Evolutionary conservation across 2,888 invertebrate genomes (phyloP), one percentile per base, ranked within the genome.

Genomic region (Lepidonotus clava): DNA sequence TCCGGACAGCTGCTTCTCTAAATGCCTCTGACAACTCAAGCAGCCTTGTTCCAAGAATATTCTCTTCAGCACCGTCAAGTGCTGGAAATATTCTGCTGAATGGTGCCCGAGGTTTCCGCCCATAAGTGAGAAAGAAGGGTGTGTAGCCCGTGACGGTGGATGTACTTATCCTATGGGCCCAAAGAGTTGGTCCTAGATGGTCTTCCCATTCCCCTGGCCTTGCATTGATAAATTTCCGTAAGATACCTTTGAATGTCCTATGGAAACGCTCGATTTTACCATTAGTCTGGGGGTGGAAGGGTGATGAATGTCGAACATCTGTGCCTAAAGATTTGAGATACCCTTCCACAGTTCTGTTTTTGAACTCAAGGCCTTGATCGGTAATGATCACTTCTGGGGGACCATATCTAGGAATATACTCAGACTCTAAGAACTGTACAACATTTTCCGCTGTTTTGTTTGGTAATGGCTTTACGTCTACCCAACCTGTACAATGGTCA

Each of bases 401-500:
- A 4, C 36, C 66, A n/a, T 61, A 38, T 36, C 84, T 34, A 1
- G 84, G 84, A 5, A 84, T 34, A 28, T 36, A 84, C 28, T 61
- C 14, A 36, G 18, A 6, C n/a, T 56, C 61, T 41, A 84, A 36
- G 36, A n/a, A 34, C 14, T 24, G 11, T 1, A 36, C 4, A 18
- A 84, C 84, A 21, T 32, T 4, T 21, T 84, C 11, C 8, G 61
- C 53, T 36, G 14, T 14, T 36, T 84, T 84, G n/a, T 38, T 24
- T 5, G 84, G 84, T 5, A 84, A 8, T 24, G 84, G 84, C 1
- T 61, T 61, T 0, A 38, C 84, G n/a, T 84, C 66, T 11, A 38
- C 84, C 61, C 66, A 84, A 21, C 84, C 84, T 21, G 36, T 61
- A 56, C 21, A 56, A 61, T 84, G 84, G 38, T 84, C 84, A 8